phyloP scores from a whole-genome alignment of 1,140 invertebrate species.

The Eciton burchellii region DNA sequence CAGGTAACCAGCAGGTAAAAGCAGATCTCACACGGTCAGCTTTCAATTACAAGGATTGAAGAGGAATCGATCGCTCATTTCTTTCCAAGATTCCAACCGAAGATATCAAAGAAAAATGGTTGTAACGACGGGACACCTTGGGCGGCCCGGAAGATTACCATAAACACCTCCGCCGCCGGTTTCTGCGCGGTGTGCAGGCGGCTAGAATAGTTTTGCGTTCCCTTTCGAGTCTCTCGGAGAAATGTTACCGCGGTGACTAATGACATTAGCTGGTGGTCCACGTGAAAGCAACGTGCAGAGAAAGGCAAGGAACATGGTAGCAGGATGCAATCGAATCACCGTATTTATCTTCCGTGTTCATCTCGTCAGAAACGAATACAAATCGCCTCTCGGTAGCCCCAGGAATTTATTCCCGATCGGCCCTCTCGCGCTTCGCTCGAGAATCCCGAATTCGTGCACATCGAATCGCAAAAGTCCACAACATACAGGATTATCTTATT shows the following conservation, averaged over 20 bases:
- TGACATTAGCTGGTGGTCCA: slow-evolving; percentile 66
- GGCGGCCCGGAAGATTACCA: slow-evolving; percentile 73
- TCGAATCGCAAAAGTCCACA: not conserved
- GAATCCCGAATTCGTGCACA: not conserved
- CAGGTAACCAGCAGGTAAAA: not conserved
- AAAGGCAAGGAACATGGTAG: slow-evolving; percentile 69
- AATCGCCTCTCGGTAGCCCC: slow-evolving; percentile 10
- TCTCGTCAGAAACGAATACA: slow-evolving; percentile 21
- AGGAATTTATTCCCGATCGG: not conserved
- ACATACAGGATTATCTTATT: too few species aligned
- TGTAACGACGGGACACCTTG: slow-evolving; percentile 65
- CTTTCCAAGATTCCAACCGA: slow-evolving; percentile 4
- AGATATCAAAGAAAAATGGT: slow-evolving; percentile 74
- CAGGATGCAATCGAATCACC: slow-evolving; percentile 33
- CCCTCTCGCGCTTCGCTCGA: not conserved
- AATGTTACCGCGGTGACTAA: slow-evolving; percentile 77
- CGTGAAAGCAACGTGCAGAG: slow-evolving; percentile 62
- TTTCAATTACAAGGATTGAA: slow-evolving; percentile 1
- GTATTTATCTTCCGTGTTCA: slow-evolving; percentile 51
- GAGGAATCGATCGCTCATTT: slow-evolving; percentile 8
- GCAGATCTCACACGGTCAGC: not conserved
- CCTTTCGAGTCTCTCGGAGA: slow-evolving; percentile 65
- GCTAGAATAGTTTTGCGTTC: slow-evolving; percentile 76
- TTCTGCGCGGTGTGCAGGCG: slow-evolving; percentile 65
- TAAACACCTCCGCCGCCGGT: slow-evolving; percentile 77